Evolutionary conservation across 2,888 invertebrate genomes (phyloP).

Genomic region (Scaptomyza cyrtandrae): DNA sequence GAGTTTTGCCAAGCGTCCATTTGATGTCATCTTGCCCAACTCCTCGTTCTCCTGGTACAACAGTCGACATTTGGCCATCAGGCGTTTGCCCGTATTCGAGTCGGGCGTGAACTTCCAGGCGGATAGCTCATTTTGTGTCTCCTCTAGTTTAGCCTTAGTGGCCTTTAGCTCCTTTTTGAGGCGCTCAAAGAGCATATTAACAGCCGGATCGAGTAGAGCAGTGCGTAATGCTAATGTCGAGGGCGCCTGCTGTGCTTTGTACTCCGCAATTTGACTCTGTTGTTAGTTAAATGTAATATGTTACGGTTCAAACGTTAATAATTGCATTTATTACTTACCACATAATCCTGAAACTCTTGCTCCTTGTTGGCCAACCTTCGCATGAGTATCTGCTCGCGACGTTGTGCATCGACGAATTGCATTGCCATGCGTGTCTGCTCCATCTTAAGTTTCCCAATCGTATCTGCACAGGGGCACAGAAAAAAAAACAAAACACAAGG

Average conservation of each 20-base stretch:
- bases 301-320: neutral
- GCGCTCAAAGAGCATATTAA: constrained; percentile 96
- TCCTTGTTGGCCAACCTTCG: constrained; percentile 97
- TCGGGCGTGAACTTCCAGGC: constrained; percentile 99
- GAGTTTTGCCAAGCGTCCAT: constrained; percentile 96
- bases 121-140: constrained; percentile 98
- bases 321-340: constrained; percentile 88
- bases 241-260: constrained; percentile 95
- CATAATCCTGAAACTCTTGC: constrained; percentile 98
- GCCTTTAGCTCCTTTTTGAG: constrained; percentile 95
- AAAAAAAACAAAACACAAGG: constrained; percentile 19
- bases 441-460: constrained; percentile 86
- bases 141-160: constrained; percentile 95
- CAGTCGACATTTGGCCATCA: constrained; percentile 98
- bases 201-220: constrained; percentile 96
- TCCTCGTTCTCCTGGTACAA: constrained; percentile 99
- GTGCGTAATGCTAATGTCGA: constrained; percentile 90
- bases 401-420: constrained; percentile 93
- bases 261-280: constrained; percentile 96
- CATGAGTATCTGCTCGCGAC: constrained; percentile 96
- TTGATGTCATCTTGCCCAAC: constrained; percentile 96
- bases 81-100: constrained; percentile 98
- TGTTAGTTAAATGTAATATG: neutral
- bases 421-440: constrained; percentile 92
- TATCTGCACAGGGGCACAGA: constrained; percentile 67